Percentiles rank a stretch among this genome's conserved stretches.
These are phyloP conservation scores for Menidia menidia DNA, from an alignment of 2,797 vertebrate species.

Conservation along the genomic window DNA sequence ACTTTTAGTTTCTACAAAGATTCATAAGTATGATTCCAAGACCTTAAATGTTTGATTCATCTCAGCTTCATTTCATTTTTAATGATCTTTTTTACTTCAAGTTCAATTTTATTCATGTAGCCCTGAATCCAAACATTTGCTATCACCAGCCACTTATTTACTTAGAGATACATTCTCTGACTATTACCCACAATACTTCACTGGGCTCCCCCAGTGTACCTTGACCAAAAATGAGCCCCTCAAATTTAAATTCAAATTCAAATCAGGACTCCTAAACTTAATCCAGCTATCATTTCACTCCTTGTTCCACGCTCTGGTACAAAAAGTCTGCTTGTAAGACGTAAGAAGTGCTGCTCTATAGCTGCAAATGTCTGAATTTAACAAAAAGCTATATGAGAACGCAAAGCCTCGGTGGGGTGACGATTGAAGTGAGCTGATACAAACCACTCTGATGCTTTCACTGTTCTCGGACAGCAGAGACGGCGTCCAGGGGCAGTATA, in stretches of 20 bases:
- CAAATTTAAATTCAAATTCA: background rate
- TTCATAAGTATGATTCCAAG: too few relatives aligned
- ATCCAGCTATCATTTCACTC: background rate
- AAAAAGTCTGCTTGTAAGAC: background rate
- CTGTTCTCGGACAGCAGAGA: slow-evolving; percentile 18
- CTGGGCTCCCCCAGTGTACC: too few relatives aligned
- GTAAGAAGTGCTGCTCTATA: background rate
- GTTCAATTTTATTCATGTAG: too few relatives aligned
- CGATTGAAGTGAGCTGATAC: background rate
- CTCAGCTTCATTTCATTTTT: too few relatives aligned
- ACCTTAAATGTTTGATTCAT: too few relatives aligned
- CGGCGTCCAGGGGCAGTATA: background rate
- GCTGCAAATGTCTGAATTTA: slow-evolving; percentile 6
- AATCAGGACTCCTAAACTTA: background rate
- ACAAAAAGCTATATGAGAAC: slow-evolving; percentile 5
- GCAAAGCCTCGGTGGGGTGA: background rate
- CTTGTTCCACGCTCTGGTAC: background rate
- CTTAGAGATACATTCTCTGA: too few relatives aligned
- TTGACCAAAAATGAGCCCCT: too few relatives aligned
- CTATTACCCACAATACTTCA: too few relatives aligned
- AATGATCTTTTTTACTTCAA: too few relatives aligned
- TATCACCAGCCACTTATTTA: too few relatives aligned
- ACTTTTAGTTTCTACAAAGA: too few relatives aligned
- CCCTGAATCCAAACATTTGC: too few relatives aligned
- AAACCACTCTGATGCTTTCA: background rate